These are phyloP conservation scores for Hypocryptadius cinnamomeus DNA, from an alignment of 2,113 vertebrate species.

Conservation along the genomic window DNA sequence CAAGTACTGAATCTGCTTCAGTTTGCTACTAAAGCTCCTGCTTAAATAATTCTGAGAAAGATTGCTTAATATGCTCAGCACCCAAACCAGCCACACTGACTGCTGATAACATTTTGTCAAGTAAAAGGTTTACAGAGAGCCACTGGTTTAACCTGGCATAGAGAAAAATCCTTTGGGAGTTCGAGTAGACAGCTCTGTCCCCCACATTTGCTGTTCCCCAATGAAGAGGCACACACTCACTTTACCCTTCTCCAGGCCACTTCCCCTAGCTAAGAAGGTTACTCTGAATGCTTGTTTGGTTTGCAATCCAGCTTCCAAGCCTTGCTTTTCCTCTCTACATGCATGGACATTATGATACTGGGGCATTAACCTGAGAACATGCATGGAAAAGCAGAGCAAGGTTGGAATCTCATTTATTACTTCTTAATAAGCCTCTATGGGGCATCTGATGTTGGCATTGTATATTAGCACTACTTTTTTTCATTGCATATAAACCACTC, in stretches of 20 bases:
- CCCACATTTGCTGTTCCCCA: background rate
- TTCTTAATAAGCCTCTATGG: conserved; percentile 24
- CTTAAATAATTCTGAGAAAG: background rate
- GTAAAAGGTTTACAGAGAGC: background rate
- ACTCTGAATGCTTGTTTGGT: background rate
- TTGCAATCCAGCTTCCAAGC: background rate
- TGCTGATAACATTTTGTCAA: background rate
- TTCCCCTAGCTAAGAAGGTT: background rate
- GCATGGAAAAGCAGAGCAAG: background rate
- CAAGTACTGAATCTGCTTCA: background rate
- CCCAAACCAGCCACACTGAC: background rate
- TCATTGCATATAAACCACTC: conserved; percentile 43
- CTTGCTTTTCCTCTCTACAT: background rate
- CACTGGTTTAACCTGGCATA: background rate
- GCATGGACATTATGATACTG: background rate
- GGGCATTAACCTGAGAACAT: background rate
- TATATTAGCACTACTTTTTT: background rate
- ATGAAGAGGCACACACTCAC: background rate
- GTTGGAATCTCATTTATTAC: background rate
- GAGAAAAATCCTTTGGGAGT: conserved; percentile 38
- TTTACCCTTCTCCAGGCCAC: background rate
- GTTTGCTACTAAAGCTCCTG: background rate
- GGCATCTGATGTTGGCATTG: conserved; percentile 20
- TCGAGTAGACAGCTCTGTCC: background rate
- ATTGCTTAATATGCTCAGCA: background rate